Evolutionary conservation across 2,888 invertebrate genomes (phyloP).

Genomic region (Brachyptera putata): DNA sequence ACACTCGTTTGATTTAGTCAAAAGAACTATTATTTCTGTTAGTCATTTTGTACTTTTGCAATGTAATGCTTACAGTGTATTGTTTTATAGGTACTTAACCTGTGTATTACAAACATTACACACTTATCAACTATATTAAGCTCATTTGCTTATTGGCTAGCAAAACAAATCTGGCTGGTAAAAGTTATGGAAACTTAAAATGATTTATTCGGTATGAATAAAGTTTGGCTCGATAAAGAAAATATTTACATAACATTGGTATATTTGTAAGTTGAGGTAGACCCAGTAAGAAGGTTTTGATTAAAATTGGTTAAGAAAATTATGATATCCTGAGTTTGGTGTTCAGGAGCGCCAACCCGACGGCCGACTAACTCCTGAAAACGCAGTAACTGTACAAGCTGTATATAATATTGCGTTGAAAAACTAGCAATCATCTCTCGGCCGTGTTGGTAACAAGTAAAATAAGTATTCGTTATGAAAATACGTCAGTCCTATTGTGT

Average conservation of each 20-base stretch:
- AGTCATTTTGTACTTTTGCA: too few relatives aligned
- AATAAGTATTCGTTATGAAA: slow-evolving; percentile 13
- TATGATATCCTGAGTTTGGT: slow-evolving; percentile 5
- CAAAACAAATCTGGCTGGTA: too few relatives aligned
- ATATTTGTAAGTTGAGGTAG: slow-evolving; percentile 31
- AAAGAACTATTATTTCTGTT: too few relatives aligned
- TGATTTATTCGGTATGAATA: too few relatives aligned
- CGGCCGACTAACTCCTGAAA: background rate
- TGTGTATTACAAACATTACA: too few relatives aligned
- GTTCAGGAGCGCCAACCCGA: background rate
- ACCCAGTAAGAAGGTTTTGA: slow-evolving; percentile 28
- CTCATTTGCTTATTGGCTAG: too few relatives aligned
- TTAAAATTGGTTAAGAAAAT: slow-evolving; percentile 4
- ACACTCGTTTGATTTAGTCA: too few relatives aligned
- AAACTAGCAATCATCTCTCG: background rate
- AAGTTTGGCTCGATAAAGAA: too few relatives aligned
- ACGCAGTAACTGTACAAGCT: slow-evolving; percentile 1
- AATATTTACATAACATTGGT: slow-evolving; percentile 32
- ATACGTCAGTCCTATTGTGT: slow-evolving; percentile 14
- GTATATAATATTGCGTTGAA: background rate
- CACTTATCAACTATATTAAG: too few relatives aligned
- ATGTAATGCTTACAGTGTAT: too few relatives aligned
- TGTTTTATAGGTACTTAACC: too few relatives aligned
- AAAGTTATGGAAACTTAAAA: too few relatives aligned
- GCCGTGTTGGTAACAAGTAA: slow-evolving; percentile 4